Evolutionary conservation across 2,888 invertebrate species (phyloP).

Genomic region (Teinopalpus imperialis): DNA sequence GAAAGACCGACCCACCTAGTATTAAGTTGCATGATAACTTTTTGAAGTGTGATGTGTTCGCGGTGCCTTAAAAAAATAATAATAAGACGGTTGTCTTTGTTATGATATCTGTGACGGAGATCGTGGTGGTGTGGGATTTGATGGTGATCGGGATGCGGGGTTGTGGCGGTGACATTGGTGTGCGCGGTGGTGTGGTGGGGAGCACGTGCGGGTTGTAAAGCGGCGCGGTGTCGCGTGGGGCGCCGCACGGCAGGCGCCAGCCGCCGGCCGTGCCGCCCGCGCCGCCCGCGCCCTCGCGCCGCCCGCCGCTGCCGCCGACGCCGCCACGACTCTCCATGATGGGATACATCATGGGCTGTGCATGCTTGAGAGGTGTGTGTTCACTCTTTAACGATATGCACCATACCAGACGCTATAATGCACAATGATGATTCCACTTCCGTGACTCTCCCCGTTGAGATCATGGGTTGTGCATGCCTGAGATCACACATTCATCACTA

Average conservation of each 20-base stretch:
- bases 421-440: too few relatives aligned
- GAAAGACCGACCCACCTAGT: background rate
- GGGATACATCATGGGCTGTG: constrained; percentile 97
- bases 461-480: constrained; percentile 96
- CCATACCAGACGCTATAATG: too few relatives aligned
- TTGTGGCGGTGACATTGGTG: constrained; percentile 4
- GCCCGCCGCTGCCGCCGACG: constrained; percentile 64
- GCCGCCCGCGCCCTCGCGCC: constrained; percentile 73
- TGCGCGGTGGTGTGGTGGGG: constrained; percentile 17
- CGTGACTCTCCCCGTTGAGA: constrained; percentile 89
- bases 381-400: constrained; percentile 2
- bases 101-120: background rate
- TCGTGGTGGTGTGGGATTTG: background rate
- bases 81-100: background rate
- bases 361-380: constrained; percentile 91
- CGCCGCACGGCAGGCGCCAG: constrained; percentile 47
- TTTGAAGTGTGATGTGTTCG: background rate
- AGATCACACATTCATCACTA: constrained; percentile 73
- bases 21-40: too few relatives aligned
- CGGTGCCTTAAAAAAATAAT: constrained; percentile 12
- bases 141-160: constrained; percentile 10
- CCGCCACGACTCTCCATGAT: constrained; percentile 85
- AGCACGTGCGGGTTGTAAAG: constrained; percentile 22
- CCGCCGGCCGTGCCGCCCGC: constrained; percentile 47
- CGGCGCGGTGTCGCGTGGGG: constrained; percentile 36